phyloP scores from a whole-genome alignment of 2,888 invertebrate species.

The Lypha dubia region DNA sequence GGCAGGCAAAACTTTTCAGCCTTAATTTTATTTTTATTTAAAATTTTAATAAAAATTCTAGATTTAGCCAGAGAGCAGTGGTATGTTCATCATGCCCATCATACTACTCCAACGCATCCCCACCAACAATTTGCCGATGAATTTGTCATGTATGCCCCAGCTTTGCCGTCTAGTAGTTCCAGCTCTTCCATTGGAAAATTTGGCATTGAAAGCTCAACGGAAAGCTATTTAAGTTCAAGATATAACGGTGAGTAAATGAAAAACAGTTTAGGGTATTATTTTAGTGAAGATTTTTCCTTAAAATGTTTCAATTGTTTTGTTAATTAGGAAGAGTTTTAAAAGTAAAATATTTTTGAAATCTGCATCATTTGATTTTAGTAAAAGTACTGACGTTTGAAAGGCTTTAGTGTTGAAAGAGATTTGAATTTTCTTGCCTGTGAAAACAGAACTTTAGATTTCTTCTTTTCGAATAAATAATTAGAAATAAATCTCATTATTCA shows the following conservation, averaged over 20 bases:
- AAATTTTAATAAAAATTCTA: slow-evolving; percentile 49
- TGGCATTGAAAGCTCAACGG: slow-evolving; percentile 81
- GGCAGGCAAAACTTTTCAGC: neutral
- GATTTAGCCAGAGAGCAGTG: slow-evolving; percentile 77
- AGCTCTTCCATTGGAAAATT: slow-evolving; percentile 80
- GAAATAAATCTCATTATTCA: too few relatives aligned
- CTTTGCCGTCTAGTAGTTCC: slow-evolving; percentile 74
- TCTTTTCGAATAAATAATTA: too few relatives aligned
- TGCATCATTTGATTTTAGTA: too few relatives aligned
- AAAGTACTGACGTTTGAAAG: too few relatives aligned
- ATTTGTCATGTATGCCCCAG: slow-evolving; percentile 79
- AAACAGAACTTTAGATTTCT: too few relatives aligned
- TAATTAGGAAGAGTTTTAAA: too few relatives aligned
- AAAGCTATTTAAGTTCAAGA: slow-evolving; percentile 82
- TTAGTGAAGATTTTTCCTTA: too few relatives aligned
- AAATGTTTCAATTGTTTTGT: neutral
- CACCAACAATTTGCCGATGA: slow-evolving; percentile 81
- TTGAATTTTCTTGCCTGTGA: too few relatives aligned
- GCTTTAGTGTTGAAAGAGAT: too few relatives aligned
- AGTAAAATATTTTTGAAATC: too few relatives aligned
- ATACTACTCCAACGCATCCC: slow-evolving; percentile 74
- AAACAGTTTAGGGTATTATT: too few relatives aligned
- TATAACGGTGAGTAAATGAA: slow-evolving; percentile 82
- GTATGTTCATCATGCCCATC: slow-evolving; percentile 76
- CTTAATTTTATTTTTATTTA: neutral